These are phyloP conservation scores for Agapornis canus DNA, from an alignment of 2,797 vertebrate genomes.

Conservation along the genomic window DNA sequence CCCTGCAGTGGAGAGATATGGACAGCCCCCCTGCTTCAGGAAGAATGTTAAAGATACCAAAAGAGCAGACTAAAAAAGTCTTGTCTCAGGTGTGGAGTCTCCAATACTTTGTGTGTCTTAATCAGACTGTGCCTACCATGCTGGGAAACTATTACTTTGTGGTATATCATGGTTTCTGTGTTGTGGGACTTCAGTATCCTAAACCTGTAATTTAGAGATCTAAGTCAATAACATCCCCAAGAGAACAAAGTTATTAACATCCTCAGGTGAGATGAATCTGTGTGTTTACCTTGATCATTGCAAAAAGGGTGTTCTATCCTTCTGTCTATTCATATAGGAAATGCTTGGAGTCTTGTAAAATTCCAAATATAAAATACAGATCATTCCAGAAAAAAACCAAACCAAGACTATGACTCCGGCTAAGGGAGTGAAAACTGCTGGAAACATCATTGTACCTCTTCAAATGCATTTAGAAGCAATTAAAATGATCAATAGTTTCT, in stretches of 20 bases:
- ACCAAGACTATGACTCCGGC: slow-evolving; percentile 13
- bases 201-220: not conserved
- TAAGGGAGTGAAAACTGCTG: not conserved
- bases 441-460: not conserved
- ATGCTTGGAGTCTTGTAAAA: not conserved
- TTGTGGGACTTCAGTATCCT: not conserved
- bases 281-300: not conserved
- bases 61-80: not conserved
- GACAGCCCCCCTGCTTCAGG: not conserved
- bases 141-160: not conserved
- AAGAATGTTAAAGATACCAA: not conserved
- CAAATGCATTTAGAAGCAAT: not conserved
- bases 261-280: not conserved
- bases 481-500: not conserved
- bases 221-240: not conserved
- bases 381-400: not conserved
- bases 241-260: not conserved
- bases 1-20: not conserved
- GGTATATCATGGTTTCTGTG: not conserved
- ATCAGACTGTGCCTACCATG: not conserved
- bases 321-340: not conserved
- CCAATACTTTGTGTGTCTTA: not conserved
- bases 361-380: not conserved
- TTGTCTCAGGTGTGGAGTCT: not conserved
- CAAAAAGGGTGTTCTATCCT: not conserved